phyloP scores from a whole-genome alignment of 1,140 invertebrate genomes.

The Drosophila albomicans region DNA sequence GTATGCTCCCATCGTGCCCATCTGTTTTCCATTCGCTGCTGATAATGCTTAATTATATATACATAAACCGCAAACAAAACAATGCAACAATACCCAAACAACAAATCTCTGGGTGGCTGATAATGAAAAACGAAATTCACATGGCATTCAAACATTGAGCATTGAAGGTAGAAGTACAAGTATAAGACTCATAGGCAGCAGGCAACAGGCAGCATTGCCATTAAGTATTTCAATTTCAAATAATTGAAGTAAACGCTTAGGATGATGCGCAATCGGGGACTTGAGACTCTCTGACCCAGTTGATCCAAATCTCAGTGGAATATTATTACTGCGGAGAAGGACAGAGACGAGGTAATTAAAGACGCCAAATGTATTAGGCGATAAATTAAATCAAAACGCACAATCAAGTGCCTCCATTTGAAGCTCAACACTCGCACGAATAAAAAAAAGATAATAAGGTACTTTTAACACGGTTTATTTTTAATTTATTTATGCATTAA shows the following conservation, averaged over 20 bases:
- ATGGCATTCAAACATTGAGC: slow-evolving; percentile 42
- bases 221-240: slow-evolving; percentile 52
- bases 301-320: slow-evolving; percentile 36
- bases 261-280: slow-evolving; percentile 19
- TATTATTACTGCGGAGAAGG: neutral
- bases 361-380: slow-evolving; percentile 22
- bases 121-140: slow-evolving; percentile 61
- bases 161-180: slow-evolving; percentile 28
- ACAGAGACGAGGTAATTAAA: slow-evolving; percentile 21
- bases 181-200: slow-evolving; percentile 2
- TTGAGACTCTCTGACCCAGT: slow-evolving; percentile 42
- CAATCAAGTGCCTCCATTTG: slow-evolving; percentile 46
- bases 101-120: slow-evolving; percentile 42
- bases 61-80: slow-evolving; percentile 67
- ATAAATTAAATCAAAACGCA: slow-evolving; percentile 43
- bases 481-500: slow-evolving; percentile 63
- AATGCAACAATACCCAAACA: slow-evolving; percentile 42
- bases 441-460: slow-evolving; percentile 26
- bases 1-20: slow-evolving; percentile 44
- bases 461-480: slow-evolving; percentile 64
- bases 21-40: slow-evolving; percentile 56
- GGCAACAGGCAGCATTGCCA: neutral
- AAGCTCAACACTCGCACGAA: slow-evolving; percentile 35
- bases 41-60: slow-evolving; percentile 78
- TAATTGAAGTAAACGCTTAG: slow-evolving; percentile 54